Evolutionary conservation across 2,888 invertebrate genomes (phyloP).

Genomic region (Antheraea assamensis): DNA sequence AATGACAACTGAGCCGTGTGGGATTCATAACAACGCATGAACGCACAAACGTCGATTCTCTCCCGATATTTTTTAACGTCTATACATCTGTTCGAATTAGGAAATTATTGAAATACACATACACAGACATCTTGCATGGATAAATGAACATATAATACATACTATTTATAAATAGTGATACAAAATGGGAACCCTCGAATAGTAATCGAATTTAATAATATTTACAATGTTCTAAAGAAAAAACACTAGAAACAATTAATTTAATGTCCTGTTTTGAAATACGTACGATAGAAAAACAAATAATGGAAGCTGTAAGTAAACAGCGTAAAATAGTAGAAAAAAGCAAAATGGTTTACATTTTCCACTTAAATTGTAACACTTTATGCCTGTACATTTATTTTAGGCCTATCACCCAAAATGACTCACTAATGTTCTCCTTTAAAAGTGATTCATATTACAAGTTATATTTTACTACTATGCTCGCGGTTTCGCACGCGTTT

Average conservation of each 20-base stretch:
- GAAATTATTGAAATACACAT: background rate
- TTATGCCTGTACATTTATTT: background rate
- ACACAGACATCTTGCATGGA: background rate
- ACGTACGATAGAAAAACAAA: background rate
- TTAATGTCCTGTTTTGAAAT: background rate
- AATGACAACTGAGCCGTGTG: background rate
- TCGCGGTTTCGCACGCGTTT: background rate
- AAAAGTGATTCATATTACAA: background rate
- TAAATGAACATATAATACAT: background rate
- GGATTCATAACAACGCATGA: conserved; percentile 8
- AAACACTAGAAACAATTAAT: background rate
- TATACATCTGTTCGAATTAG: background rate
- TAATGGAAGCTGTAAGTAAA: background rate
- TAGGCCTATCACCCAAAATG: background rate
- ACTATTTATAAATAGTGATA: background rate
- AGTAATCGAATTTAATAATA: background rate
- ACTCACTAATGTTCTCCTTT: background rate
- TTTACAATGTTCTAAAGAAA: too few species aligned
- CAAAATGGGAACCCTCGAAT: background rate
- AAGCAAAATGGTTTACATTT: background rate
- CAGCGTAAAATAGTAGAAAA: background rate
- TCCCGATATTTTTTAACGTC: background rate
- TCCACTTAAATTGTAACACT: background rate
- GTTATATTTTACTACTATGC: background rate
- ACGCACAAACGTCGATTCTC: conserved; percentile 3